phyloP scores from a whole-genome alignment of 2,797 vertebrate species.

The Lacerta viridis region DNA sequence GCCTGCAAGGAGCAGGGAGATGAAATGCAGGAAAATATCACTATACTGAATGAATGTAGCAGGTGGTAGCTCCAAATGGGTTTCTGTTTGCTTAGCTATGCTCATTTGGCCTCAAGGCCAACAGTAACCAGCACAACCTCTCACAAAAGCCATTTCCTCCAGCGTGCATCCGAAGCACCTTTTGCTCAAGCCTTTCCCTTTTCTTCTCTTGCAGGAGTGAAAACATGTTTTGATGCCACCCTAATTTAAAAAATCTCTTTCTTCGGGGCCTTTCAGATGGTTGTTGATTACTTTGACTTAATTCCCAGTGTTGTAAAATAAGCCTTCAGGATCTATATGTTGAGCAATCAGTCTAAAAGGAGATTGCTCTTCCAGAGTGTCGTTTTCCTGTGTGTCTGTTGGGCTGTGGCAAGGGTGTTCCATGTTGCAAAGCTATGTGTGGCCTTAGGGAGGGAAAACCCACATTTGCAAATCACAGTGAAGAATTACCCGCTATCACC shows the following conservation, averaged over 20 bases:
- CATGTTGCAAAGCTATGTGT: constrained; percentile 27
- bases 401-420: not conserved
- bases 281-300: not conserved
- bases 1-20: too few relatives aligned
- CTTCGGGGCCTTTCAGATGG: not conserved
- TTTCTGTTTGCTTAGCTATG: not conserved
- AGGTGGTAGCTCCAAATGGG: not conserved
- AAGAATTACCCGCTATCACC: constrained; percentile 59
- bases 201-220: constrained; percentile 6
- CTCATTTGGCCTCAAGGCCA: not conserved
- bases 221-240: not conserved
- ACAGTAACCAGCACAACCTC: not conserved
- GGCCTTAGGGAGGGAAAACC: constrained; percentile 32
- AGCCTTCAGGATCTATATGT: not conserved
- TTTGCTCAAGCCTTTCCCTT: too few relatives aligned
- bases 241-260: constrained; percentile 9
- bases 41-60: not conserved
- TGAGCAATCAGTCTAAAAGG: not conserved
- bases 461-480: not conserved
- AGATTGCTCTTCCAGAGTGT: not conserved
- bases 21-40: not conserved
- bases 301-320: not conserved
- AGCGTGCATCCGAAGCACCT: not conserved
- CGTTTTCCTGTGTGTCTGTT: not conserved
- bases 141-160: not conserved